Base-by-base conservation (phyloP, 2,797 vertebrate genomes). In the Sciaenops ocellatus region DNA sequence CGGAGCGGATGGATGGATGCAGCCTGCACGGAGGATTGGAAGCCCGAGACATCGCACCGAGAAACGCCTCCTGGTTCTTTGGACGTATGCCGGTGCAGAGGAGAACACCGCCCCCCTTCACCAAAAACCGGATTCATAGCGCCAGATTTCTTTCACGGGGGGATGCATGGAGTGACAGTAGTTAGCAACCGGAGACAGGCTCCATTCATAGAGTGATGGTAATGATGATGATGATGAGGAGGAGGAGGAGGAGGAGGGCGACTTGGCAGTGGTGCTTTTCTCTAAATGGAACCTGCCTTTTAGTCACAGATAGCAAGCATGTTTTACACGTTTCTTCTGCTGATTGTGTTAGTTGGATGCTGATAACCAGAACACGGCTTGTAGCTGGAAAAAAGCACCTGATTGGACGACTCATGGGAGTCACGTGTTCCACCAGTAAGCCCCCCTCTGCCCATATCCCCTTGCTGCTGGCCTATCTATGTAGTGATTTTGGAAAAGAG, bases 341-440 rank as follows among this genome's bases (percentile, higher is more conserved):
- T 84, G 75, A 79, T 73, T 82, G 82, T 89, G 84, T 89, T 85
- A 74, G 78, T 85, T 87, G 82, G 80, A 82, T 86, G 69, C 73
- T 70, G 87, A 77, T 85, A 90, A 88, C 78, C 88, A 73, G 86
- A 88, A 76, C 84, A 79, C 77, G 90, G 86, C 80, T 86, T 92
- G 84, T 66, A 82, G 79, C 82, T 67, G 64, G 47, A 42, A 38
- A 38, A 38, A 87, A 64, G 78, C 85, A 83, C 57, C 83, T 86
- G 90, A 95, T 96, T 95, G 95, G 95, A 87, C 77, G 80, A 84
- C 71, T 87, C 65, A 3, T 48, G 44, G 68, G 83, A 82, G 92
- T 95, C 95, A 96, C 95, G 94, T 96, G 95, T 71, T 92, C 82
- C 66, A 44, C 76, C 88, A 85, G 34, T 38, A 38, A 38, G 34